Percentiles rank a stretch among this genome's conserved stretches.
Conservation (phyloP, 2,888 invertebrate species). For the Drosophila stalkeri region DNA sequence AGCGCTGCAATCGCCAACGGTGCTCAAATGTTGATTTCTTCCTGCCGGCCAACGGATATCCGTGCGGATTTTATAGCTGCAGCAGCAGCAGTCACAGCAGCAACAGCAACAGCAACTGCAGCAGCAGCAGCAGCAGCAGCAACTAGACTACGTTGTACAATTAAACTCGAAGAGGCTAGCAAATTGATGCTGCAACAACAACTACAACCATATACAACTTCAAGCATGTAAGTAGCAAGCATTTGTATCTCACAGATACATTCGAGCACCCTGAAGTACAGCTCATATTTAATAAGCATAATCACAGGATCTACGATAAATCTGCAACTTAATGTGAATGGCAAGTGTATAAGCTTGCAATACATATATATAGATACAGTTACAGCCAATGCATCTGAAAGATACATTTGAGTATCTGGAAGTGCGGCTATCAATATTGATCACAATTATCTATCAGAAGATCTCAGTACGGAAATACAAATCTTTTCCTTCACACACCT, state of each 20-base stretch:
- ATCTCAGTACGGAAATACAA: not conserved
- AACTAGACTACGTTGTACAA: slow-evolving; percentile 60
- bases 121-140: slow-evolving; percentile 30
- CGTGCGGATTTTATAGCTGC: slow-evolving; percentile 79
- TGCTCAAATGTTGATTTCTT: slow-evolving; percentile 82
- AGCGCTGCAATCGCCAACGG: slow-evolving; percentile 71
- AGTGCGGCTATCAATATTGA: not conserved
- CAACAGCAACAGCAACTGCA: slow-evolving; percentile 41
- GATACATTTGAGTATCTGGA: slow-evolving; percentile 19
- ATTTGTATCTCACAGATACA: slow-evolving; percentile 35
- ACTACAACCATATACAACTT: slow-evolving; percentile 40
- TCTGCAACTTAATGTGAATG: slow-evolving; percentile 64
- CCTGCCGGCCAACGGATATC: slow-evolving; percentile 82
- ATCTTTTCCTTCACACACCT: not conserved
- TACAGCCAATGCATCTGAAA: slow-evolving; percentile 39
- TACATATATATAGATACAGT: not conserved
- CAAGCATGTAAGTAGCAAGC: slow-evolving; percentile 63
- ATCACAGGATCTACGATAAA: slow-evolving; percentile 55
- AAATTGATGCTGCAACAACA: slow-evolving; percentile 68
- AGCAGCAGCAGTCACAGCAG: slow-evolving; percentile 29
- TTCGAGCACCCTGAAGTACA: slow-evolving; percentile 5
- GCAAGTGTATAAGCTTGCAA: slow-evolving; percentile 11
- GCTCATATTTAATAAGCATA: slow-evolving; percentile 52
- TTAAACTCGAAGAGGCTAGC: slow-evolving; percentile 76
- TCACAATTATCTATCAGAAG: not conserved